Conservation (phyloP, 2,113 vertebrate species). For the Lampris megalopsis region DNA sequence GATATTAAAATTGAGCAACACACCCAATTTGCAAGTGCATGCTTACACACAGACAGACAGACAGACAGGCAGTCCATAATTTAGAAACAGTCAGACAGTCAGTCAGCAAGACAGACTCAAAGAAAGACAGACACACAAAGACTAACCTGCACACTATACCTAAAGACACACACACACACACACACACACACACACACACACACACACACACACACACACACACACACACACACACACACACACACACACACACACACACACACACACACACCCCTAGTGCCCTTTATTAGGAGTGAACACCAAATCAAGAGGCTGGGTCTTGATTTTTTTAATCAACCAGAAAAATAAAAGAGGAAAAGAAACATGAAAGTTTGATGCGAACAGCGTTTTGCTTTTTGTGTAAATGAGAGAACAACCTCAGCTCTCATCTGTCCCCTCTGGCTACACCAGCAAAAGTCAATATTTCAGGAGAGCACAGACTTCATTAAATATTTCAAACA, state of each 20-base stretch:
- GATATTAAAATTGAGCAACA: too few relatives aligned
- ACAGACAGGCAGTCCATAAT: too few relatives aligned
- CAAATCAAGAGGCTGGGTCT: not conserved
- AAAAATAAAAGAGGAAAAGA: constrained; percentile 64
- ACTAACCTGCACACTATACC: too few relatives aligned
- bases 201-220: not conserved
- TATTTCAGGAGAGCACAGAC: constrained; percentile 73
- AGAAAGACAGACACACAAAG: too few relatives aligned
- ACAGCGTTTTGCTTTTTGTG: constrained; percentile 79
- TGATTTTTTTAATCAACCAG: constrained; percentile 27
- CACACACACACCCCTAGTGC: not conserved
- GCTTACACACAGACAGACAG: too few relatives aligned
- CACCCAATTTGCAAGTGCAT: too few relatives aligned
- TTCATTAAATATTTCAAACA: constrained; percentile 82
- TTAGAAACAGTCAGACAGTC: too few relatives aligned
- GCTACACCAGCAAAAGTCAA: constrained; percentile 72
- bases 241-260: constrained; percentile 7
- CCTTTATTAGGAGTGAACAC: not conserved
- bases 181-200: not conserved
- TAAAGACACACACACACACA: not conserved
- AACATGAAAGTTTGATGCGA: constrained; percentile 77
- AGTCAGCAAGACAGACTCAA: too few relatives aligned
- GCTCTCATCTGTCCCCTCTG: constrained; percentile 57
- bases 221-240: not conserved
- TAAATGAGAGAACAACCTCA: constrained; percentile 61